Conservation (phyloP, 2,113 vertebrate species). For the Entomyzon cyanotis region DNA sequence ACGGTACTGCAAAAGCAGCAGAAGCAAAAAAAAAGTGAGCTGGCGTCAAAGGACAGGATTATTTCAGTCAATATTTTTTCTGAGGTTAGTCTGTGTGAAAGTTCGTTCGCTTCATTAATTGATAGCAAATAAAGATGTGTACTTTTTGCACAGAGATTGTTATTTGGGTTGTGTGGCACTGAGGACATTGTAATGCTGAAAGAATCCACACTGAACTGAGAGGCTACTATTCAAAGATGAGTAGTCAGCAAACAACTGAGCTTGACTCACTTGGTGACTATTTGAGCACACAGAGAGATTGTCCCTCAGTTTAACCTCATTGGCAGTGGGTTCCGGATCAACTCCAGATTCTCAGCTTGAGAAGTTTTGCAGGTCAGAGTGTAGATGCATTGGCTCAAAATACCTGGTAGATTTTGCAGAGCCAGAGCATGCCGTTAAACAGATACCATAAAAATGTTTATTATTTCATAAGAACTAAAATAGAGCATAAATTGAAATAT, state of each 20-base stretch:
- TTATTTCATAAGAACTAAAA: not conserved
- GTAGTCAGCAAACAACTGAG: conserved; percentile 42
- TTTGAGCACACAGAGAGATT: conserved; percentile 43
- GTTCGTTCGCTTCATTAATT: not conserved
- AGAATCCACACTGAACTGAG: not conserved
- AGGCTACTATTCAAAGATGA: conserved; percentile 14
- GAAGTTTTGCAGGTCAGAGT: conserved; percentile 30
- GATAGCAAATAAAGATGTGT: conserved; percentile 17
- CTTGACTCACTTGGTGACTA: not conserved
- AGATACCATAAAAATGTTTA: not conserved
- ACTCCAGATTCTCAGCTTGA: not conserved
- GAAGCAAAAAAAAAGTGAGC: not conserved
- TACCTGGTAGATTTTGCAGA: not conserved
- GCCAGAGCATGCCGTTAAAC: not conserved
- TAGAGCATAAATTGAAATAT: not conserved
- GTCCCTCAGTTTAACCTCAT: not conserved
- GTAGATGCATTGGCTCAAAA: not conserved
- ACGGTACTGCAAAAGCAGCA: not conserved
- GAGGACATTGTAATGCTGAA: conserved; percentile 22
- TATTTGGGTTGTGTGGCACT: not conserved
- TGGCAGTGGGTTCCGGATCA: not conserved
- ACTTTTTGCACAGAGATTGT: not conserved
- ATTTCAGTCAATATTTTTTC: conserved; percentile 24
- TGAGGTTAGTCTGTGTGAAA: not conserved
- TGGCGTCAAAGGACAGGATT: not conserved